Evolutionary conservation across 2,797 vertebrate genomes (phyloP), one percentile per base, ranked within the genome.

Genomic region (Gymnoscopelus braueri): DNA sequence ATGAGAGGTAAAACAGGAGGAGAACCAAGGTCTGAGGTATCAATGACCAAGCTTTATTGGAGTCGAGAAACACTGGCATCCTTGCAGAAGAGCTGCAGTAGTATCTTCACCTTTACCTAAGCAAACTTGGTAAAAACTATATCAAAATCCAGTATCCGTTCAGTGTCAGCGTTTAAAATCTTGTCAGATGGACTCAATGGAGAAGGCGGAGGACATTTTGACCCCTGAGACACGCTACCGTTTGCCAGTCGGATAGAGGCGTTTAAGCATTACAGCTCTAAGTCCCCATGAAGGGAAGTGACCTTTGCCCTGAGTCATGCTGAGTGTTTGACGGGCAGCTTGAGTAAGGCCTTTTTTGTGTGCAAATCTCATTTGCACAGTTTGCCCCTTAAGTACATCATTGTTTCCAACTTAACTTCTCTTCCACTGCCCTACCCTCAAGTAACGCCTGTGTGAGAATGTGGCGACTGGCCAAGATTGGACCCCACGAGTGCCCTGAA

Each of bases 211-310:
- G 60, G 69, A 78, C 72, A 52, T 67, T 65, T 49, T 53, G 60
- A 79, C 63, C 57, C 47, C 64, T 75, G 70, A 67, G 78, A 79
- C 69, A 63, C 69, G 67, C 65, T 60, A 5, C 13, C 12, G 62
- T 75, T 68, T 76, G 57, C 49, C 72, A 47, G 69, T 54, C 55
- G 53, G 59, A 80, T 75, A 58, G 59, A 75, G 72, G 60, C 49
- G 48, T 69, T 84, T 63, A 39, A 78, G 66, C 77, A 71, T 85
- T 80, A 83, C 59, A 57, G 50, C 69, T 69, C 47, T 72, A 74
- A 76, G 86, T 89, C 88, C 80, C 71, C 39, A 69, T 63, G 74
- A 80, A 83, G 72, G 74, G 73, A 89, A 75, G 55, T 81, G 81
- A 87, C 79, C 89, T 89, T 88, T 87, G 84, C 77, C 69, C 74